Conservation (phyloP, 1,140 invertebrate genomes). For the Hypsibius dujardini region DNA sequence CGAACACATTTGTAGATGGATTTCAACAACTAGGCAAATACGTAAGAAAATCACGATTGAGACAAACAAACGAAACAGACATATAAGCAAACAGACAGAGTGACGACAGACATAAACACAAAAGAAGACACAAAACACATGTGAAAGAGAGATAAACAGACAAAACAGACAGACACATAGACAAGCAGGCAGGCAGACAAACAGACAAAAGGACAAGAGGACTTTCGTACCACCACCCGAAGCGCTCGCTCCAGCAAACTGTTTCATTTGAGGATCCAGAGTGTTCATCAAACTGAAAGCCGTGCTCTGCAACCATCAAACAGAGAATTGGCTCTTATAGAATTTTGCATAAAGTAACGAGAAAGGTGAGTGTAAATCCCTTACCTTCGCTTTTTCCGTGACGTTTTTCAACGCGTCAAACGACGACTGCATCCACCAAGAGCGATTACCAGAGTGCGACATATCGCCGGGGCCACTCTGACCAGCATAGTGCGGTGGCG, state of each 20-base stretch:
- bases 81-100: no score
- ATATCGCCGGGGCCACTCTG: background rate
- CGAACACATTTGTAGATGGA: background rate
- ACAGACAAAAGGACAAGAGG: background rate
- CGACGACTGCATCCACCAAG: background rate
- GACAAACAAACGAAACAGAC: no score
- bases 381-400: conserved; percentile 54
- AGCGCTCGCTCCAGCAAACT: conserved; percentile 39
- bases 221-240: background rate
- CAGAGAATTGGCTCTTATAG: conserved; percentile 8
- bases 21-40: background rate
- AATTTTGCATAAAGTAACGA: background rate
- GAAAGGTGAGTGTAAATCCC: background rate
- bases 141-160: no score
- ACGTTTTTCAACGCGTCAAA: conserved; percentile 38
- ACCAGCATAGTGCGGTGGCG: background rate
- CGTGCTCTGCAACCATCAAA: conserved; percentile 39
- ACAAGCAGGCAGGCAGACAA: background rate
- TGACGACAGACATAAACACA: no score
- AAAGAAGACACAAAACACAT: no score
- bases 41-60: no score
- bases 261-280: conserved; percentile 71
- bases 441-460: background rate
- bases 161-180: no score
- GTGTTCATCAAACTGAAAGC: conserved; percentile 70